Conservation (phyloP, 2,113 vertebrate species). For the Circaetus gallicus region DNA sequence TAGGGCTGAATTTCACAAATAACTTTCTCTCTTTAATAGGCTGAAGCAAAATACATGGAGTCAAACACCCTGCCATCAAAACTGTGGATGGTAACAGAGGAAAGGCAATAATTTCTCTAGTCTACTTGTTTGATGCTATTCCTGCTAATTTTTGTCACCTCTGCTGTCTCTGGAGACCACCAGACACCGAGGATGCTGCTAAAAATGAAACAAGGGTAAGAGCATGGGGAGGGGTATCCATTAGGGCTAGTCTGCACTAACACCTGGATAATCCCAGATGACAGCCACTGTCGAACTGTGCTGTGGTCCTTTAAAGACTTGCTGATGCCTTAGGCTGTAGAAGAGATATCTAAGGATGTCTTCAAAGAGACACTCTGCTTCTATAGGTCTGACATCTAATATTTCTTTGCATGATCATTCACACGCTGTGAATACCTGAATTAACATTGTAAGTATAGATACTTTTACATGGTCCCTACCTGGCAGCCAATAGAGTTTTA, state of each 20-base stretch:
- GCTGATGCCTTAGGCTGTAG: not conserved
- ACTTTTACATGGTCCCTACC: not conserved
- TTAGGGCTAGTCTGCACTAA: not conserved
- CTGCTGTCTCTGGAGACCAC: not conserved
- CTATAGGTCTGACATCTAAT: not conserved
- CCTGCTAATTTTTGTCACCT: not conserved
- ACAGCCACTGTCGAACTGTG: not conserved
- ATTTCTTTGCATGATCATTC: not conserved
- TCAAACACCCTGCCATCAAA: not conserved
- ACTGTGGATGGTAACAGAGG: accelerated
- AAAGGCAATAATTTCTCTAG: not conserved
- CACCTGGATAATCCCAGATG: not conserved
- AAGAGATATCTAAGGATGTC: not conserved
- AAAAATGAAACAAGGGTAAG: not conserved
- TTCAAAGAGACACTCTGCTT: not conserved
- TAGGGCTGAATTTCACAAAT: not conserved
- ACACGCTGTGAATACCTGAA: not conserved
- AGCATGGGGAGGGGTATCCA: not conserved
- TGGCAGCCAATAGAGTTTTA: not conserved
- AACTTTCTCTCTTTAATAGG: not conserved
- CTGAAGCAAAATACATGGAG: not conserved
- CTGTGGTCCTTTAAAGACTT: not conserved
- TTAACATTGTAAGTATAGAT: not conserved
- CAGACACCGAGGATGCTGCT: not conserved
- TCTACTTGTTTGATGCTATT: not conserved